A percentile compares a stretch with the other conserved stretches of the same genome.
These are phyloP conservation scores for Tetranychus cinnabarinus DNA, from an alignment of 1,140 invertebrate genomes.

Conservation along the genomic window DNA sequence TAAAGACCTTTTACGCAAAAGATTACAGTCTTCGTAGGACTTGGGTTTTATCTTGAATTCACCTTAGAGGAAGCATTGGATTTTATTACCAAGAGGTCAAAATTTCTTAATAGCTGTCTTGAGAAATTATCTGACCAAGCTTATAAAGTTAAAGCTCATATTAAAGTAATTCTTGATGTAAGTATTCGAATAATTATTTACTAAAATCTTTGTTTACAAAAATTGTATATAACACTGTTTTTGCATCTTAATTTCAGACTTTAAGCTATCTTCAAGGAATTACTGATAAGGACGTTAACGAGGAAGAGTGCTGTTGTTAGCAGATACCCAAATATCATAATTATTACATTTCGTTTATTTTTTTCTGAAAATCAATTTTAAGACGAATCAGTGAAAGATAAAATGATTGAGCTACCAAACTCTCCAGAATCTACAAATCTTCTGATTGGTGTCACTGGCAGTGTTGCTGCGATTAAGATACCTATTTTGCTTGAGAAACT, in stretches of 20 bases:
- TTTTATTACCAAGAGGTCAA: slow-evolving; percentile 41
- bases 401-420: too few relatives aligned
- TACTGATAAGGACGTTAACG: not conserved
- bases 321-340: too few relatives aligned
- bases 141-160: slow-evolving; percentile 44
- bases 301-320: too few relatives aligned
- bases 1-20: slow-evolving; percentile 31
- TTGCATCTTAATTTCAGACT: not conserved
- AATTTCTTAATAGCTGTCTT: slow-evolving; percentile 28
- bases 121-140: slow-evolving; percentile 36
- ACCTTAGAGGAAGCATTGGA: slow-evolving; percentile 38
- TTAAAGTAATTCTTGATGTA: slow-evolving; percentile 35
- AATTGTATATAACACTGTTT: not conserved
- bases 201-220: not conserved
- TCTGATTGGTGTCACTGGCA: slow-evolving; percentile 62
- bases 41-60: slow-evolving; percentile 48
- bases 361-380: too few relatives aligned
- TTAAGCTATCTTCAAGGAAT: not conserved
- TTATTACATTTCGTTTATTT: too few relatives aligned
- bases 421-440: slow-evolving; percentile 21
- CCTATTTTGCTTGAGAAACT: slow-evolving; percentile 30
- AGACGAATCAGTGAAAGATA: too few relatives aligned
- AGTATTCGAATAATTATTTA: not conserved
- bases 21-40: slow-evolving; percentile 46
- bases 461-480: slow-evolving; percentile 71